Base-by-base conservation (phyloP, 2,888 invertebrate genomes). In the Oithona nana region DNA sequence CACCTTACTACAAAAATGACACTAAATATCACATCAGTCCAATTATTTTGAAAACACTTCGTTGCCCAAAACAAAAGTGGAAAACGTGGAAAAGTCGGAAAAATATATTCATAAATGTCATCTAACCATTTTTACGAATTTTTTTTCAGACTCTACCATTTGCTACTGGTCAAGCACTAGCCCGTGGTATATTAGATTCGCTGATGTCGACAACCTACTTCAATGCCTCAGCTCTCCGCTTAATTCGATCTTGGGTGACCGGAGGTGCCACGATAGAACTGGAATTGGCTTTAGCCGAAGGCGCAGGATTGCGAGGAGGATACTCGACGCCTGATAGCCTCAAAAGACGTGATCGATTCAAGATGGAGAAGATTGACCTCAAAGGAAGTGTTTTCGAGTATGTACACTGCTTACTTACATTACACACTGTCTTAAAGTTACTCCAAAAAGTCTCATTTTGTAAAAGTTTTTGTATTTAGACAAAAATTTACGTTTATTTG, bases 191-290 rank as follows among this genome's bases (percentile, higher is more conserved):
- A 2, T 30, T 61, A 30, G 61, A 61, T 61, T 61, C 61, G 11
- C 54, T 61, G 4, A 51, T 61, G 54, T 51, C 61, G n/a, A 50
- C 61, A 3, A 61, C 61, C 1, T 61, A 61, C 26, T 61, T 61
- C 20, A 61, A 61, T 61, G 61, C 61, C 6, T 61, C 61, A 4
- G 61, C 50, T 54, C 22, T 50, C 29, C 48, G 50, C 48, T 28
- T 57, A 1, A 57, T 57, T 31, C 57, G 57, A 1, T 39, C 30
- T n/a, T 57, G 57, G 57, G 57, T 57, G 2, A 48, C 50, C 20
- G 59, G 59, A 1, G 61, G 61, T 13, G 61, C 61, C 22, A 61
- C 49, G 11, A 61, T 61, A 20, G 61, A 61, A 22, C 52, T 61
- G 28, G 61, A 61, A 29, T 13, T 50, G 61, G 51, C 50, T 61